Evolutionary conservation across 2,113 vertebrate genomes (phyloP), one percentile per base, ranked within the genome.

Genomic region (Bos indicus): DNA sequence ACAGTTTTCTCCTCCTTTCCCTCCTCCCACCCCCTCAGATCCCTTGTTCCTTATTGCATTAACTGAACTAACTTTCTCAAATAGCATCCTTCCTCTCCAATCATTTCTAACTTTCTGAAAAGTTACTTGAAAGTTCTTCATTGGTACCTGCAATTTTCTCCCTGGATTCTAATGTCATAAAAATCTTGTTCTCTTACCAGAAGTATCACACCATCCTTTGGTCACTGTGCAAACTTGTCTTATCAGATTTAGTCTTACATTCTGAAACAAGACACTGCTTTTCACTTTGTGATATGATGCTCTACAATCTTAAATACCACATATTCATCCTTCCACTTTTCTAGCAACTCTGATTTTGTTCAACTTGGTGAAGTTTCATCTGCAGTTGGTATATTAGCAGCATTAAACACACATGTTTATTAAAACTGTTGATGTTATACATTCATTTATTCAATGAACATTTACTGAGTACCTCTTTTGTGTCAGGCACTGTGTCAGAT

Each of bases 31-130:
- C 1, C n/a, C 48, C 56, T 95, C 94, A 77, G 14, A 77, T 56
- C 4, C 46, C 62, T 56, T 33, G n/a, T 87, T 85, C 36, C 51
- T 60, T 84, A 21, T 64, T 89, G 54, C 17, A 54, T 33, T 67
- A 93, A 95, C 52, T 64, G 86, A 96, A 95, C 94, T 80, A 87
- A 83, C 77, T 88, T 71, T n/a, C 46, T 92, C 43, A 1, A 91
- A 85, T 9, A 30, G 13, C 28, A 48, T 26, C 67, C 51, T 93
- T 95, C 43, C 78, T 90, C 84, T 93, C 96, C 33, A 36, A 19
- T 10, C 54, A 88, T 57, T 84, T 33, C 30, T 84, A 84, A 87
- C 57, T 90, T 96, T 84, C 87, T 59, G 30, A 87, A 88, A 91
- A 40, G 51, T 71, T 57, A 43, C 28, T 54, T 87, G 5, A 82